Evolutionary conservation across 2,113 vertebrate genomes (phyloP), one percentile per base, ranked within the genome.

Genomic region (Trinectes maculatus): DNA sequence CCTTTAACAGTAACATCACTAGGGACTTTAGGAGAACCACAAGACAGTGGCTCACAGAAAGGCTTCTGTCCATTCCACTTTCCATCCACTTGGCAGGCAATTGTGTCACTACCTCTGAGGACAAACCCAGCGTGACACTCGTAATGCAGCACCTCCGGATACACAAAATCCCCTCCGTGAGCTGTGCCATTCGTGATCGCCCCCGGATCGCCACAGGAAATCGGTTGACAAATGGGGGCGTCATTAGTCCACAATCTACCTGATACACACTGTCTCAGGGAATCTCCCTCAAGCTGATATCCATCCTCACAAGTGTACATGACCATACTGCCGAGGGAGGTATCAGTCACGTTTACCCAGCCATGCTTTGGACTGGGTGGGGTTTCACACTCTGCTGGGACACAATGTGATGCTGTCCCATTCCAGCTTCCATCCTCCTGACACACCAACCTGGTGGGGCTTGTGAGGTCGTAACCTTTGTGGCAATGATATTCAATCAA

Each of bases 391-490:
- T 96, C 93, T 19, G 95, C 89, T 0, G 94, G 95, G 48, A 94
- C 43, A 29, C 98, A 99, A 2, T 82, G 54, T 0, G 98, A 97
- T 0, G 97, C 95, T 2, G 92, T 96, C n/a, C 96, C 95, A 0
- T 97, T 99, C 98, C 98, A 99, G 8, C 90, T 86, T 0, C 96
- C 98, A 16, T 98, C 94, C 81, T 99, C 96, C 79, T 93, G 94
- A 84, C 98, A 99, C 67, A 91, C 60, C 55, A 99, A 71, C 28
- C 90, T 1, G 2, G 93, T 89, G 40, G 79, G 85, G 60, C 91
- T 94, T 8, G 92, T 85, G 47, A 98, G 89, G 76, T 98, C 95
- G 0, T 98, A 97, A 28, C 96, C 95, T 21, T 91, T 82, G 53
- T 95, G 90, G 65, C 98, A 99, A 0, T 78, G 87, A 43, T 98